Conservation (phyloP, 2,888 invertebrate genomes). For the Pegoplata infirma region DNA sequence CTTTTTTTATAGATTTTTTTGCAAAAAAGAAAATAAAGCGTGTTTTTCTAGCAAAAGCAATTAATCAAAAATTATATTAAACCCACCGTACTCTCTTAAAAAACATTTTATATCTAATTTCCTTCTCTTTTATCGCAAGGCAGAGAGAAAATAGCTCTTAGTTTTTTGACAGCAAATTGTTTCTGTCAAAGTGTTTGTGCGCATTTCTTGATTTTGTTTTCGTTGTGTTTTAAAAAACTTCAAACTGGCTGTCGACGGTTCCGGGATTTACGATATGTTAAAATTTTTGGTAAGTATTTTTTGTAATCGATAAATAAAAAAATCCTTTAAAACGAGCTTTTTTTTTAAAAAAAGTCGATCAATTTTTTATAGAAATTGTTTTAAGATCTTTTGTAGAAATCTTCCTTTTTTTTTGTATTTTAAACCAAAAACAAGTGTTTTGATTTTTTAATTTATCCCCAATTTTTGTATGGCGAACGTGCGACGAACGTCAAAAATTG, state of each 20-base stretch:
- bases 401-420: too few species aligned
- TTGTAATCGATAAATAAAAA: neutral
- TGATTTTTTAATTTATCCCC: too few species aligned
- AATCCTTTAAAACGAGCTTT: too few species aligned
- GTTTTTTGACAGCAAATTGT: slow-evolving; percentile 28
- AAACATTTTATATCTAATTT: neutral
- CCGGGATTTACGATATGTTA: slow-evolving; percentile 71
- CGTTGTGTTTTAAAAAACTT: slow-evolving; percentile 66
- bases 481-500: too few species aligned
- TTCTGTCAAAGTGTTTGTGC: slow-evolving; percentile 1
- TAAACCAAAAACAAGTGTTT: too few species aligned
- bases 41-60: neutral
- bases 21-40: neutral
- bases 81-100: neutral
- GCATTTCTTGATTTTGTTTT: slow-evolving; percentile 27
- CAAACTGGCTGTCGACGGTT: slow-evolving; percentile 73
- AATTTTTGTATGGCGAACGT: too few species aligned
- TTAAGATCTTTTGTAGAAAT: too few species aligned
- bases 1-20: neutral
- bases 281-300: slow-evolving; percentile 73
- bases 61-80: neutral
- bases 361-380: neutral
- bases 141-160: neutral
- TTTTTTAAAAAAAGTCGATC: neutral
- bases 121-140: too few species aligned